Evolutionary conservation across 1,140 invertebrate genomes (phyloP), one percentile per base, ranked within the genome.

Genomic region (Lineus longissimus): DNA sequence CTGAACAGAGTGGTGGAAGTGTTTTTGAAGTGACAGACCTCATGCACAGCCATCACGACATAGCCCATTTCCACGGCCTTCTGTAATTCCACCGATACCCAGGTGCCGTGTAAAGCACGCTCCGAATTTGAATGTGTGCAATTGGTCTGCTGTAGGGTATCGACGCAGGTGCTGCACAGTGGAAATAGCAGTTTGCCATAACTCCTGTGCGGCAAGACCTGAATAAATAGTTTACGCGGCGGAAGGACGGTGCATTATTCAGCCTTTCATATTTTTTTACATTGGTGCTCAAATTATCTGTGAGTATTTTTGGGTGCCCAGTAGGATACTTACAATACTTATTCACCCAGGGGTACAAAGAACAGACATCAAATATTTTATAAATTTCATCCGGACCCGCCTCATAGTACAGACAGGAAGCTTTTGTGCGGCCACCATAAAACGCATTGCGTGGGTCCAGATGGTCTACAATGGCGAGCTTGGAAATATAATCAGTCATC

Each of bases 341-440:
- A n/a, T n/a, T n/a, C n/a, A n/a, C n/a, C n/a, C n/a, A n/a, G n/a
- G n/a, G 79, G 63, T 81, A 80, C 0, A 81, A 62, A 22, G 71
- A 75, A 29, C 69, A 72, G 43, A 81, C 73, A 64, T 81, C 77
- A 0, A 73, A 33, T 56, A 79, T 81, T 61, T 67, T 64, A 31
- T 79, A 79, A 69, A 71, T 72, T 69, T 81, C 76, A 55, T 59
- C 61, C 13, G 64, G 41, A 27, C 61, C 47, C 17, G 55, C 58
- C 65, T 74, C 69, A 59, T 75, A 70, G 31, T 70, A 67, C 13
- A 75, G 57, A 6, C 69, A 64, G 19, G 68, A 70, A 30, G 73
- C 76, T 61, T 75, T 73, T 22, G 73, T 80, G n/a, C 76, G 43
- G n/a, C 78, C 77, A 13, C 79, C 77, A 59, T 72, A 79, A 57